Conservation (phyloP, 2,113 vertebrate genomes). For the Psilopogon haemacephalus region DNA sequence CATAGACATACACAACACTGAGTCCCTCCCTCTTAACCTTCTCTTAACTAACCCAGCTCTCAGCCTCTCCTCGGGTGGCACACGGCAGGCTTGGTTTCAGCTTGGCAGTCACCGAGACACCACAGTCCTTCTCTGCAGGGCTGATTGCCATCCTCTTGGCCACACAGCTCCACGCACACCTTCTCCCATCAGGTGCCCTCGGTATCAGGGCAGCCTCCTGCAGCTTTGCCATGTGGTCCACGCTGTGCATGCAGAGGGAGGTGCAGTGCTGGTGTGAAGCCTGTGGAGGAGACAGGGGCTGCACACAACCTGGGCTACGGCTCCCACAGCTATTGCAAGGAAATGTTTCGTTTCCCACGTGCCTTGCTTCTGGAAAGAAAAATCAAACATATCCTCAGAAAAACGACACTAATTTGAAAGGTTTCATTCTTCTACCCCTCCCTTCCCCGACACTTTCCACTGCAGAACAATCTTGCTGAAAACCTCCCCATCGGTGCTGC, state of each 20-base stretch:
- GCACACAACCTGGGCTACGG: neutral
- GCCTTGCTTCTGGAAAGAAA: neutral
- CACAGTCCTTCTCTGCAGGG: accelerated
- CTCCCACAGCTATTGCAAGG: neutral
- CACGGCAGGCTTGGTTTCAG: neutral
- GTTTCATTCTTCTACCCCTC: neutral
- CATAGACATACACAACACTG: neutral
- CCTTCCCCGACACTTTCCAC: neutral
- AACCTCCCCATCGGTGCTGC: neutral
- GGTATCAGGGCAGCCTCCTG: neutral
- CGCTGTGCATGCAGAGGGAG: neutral
- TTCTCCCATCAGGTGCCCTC: neutral
- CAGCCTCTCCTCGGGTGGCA: neutral
- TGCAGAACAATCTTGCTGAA: neutral
- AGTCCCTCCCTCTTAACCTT: neutral
- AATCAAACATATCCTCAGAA: conserved; percentile 6
- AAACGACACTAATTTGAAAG: neutral
- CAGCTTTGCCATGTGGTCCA: neutral
- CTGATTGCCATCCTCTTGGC: neutral
- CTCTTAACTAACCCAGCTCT: neutral
- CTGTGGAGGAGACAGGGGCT: neutral
- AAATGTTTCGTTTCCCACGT: neutral
- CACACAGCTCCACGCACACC: neutral
- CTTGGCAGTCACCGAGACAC: neutral
- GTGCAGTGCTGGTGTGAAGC: neutral